Base-by-base conservation (phyloP, 2,113 vertebrate genomes). In the Dipodomys merriami region DNA sequence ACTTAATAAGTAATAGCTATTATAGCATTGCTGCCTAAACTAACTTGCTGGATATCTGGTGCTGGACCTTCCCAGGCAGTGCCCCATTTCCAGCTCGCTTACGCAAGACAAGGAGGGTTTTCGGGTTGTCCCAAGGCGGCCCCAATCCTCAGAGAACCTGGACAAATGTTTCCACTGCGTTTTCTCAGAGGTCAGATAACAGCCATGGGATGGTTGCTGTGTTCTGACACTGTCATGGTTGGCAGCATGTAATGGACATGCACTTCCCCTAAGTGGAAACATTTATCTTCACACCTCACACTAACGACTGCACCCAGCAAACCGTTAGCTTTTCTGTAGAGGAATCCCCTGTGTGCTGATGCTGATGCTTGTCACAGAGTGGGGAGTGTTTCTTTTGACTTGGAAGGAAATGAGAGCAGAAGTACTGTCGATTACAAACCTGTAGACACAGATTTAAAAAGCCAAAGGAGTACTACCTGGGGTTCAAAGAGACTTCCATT, bases 101-200 rank as follows among this genome's bases (percentile, higher is more conserved):
- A 35, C 5, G 67, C 16, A 39, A 88, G 0, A 64, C 16, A 39
- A 88, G 0, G 10, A 68, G 80, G 87, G 78, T 15, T 57, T n/a
- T 62, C 12, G 68, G 69, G 33, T 44, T 39, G 46, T 27, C 15
- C 68, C 49, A 30, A 30, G 20, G 1, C 6, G 35, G 69, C 29
- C 5, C 90, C 88, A 8, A 5, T 62, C 44, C 2, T 23, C 53
- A n/a, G 89, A 86, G 89, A 90, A 62, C 12, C 19, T 46, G 68
- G 25, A 73, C 22, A 44, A 44, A 73, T 67, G 67, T 91, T 67
- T 29, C 35, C 78, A 22, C 29, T 39, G 39, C 7, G 72, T 25
- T 79, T 94, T 60, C 83, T 79, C 91, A 87, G 86, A 84, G 33
- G 44, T 76, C 81, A 91, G 87, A 84, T 67, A 86, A 68, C 95